Percentiles rank a stretch among this genome's conserved stretches.
Conservation (phyloP, 2,113 vertebrate genomes). For the Urocynchramus pylzowi region DNA sequence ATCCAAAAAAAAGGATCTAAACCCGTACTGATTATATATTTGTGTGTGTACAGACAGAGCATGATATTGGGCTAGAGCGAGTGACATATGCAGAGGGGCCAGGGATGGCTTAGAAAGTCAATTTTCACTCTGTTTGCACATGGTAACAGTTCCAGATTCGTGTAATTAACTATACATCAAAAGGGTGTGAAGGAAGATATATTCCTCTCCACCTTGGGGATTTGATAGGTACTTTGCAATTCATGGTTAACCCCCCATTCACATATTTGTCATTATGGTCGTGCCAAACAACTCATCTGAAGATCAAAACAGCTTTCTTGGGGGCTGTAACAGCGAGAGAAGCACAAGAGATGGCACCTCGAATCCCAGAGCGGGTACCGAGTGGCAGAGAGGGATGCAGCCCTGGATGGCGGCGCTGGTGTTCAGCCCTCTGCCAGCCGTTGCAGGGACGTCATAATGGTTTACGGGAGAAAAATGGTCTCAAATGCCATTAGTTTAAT, state of each 20-base stretch:
- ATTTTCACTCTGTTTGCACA: constrained; percentile 60
- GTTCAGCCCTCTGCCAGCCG: background rate
- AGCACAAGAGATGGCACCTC: background rate
- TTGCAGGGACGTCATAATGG: constrained; percentile 23
- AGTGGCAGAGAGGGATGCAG: background rate
- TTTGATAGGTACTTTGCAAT: constrained; percentile 39
- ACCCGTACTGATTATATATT: background rate
- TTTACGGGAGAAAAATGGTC: constrained; percentile 57
- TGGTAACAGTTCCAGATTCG: constrained; percentile 63
- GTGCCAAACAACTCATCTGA: constrained; percentile 30
- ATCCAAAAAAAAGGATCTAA: background rate
- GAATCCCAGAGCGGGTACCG: background rate
- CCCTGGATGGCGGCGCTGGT: background rate
- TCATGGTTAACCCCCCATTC: constrained; percentile 37
- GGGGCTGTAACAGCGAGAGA: background rate
- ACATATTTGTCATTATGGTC: constrained; percentile 22
- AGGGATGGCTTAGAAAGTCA: constrained; percentile 48
- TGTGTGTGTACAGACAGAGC: background rate
- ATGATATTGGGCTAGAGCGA: background rate
- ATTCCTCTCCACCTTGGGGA: constrained; percentile 24
- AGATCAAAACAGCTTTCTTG: constrained; percentile 47
- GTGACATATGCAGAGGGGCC: constrained; percentile 45
- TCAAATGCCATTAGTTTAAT: constrained; percentile 69
- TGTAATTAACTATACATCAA: constrained; percentile 61
- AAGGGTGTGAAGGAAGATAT: constrained; percentile 56